Conservation (phyloP, 2,888 invertebrate species). For the Erpobdella octoculata region DNA sequence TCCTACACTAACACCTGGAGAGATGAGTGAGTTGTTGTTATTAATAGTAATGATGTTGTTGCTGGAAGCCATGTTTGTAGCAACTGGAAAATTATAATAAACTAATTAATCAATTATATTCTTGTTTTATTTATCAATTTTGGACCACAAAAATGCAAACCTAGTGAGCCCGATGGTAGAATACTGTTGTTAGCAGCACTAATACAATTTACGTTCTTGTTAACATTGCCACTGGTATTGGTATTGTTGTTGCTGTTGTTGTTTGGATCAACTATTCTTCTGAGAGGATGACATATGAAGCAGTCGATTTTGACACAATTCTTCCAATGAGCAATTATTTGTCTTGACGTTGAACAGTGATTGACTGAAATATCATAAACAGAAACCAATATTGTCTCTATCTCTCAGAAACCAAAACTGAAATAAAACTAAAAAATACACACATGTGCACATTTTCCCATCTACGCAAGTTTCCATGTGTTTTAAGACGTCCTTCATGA, state of each 20-base stretch:
- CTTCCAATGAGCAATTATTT: constrained; percentile 98
- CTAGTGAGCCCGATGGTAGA: background rate
- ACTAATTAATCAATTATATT: background rate
- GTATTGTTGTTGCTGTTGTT: constrained; percentile 8
- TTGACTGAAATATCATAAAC: constrained; percentile 60
- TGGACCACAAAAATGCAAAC: background rate
- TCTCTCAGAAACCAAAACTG: background rate
- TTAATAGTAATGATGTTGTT: constrained; percentile 11
- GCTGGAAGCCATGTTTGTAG: background rate
- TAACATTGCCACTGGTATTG: background rate
- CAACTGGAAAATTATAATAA: background rate
- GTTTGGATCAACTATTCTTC: constrained; percentile 61
- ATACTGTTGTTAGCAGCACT: background rate
- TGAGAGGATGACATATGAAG: constrained; percentile 92
- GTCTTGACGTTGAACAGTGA: constrained; percentile 94
- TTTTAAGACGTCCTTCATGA: constrained; percentile 94
- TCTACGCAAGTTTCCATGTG: constrained; percentile 96
- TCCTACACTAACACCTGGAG: background rate
- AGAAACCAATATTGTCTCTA: background rate
- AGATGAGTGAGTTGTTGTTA: background rate
- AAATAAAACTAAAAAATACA: background rate
- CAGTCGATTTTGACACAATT: constrained; percentile 90
- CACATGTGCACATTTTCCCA: constrained; percentile 59
- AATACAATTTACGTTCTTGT: background rate
- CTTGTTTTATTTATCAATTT: background rate